phyloP scores from a whole-genome alignment of 2,888 invertebrate genomes.

The Rotaria macrura region DNA sequence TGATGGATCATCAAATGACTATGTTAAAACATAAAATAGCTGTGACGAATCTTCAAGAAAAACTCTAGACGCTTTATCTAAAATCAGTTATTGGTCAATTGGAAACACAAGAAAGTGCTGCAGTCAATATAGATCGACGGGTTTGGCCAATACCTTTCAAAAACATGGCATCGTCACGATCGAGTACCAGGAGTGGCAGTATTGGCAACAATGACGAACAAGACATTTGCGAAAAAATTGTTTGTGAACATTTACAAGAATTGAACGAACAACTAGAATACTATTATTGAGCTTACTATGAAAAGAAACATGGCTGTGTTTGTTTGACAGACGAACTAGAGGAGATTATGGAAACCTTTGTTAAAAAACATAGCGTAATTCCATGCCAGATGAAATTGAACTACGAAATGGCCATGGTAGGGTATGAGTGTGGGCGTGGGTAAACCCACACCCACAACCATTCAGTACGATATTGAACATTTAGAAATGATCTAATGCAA shows the following conservation, averaged over 20 bases:
- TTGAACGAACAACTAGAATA: not conserved
- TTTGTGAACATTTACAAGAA: not conserved
- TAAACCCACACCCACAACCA: too few species aligned
- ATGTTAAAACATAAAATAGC: not conserved
- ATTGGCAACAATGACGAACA: not conserved
- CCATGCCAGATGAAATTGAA: not conserved
- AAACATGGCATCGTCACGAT: too few species aligned
- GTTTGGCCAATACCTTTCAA: not conserved
- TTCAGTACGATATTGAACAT: too few species aligned
- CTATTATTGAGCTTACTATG: not conserved
- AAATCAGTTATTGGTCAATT: not conserved
- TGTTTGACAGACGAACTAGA: not conserved
- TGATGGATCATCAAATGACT: not conserved
- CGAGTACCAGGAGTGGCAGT: too few species aligned
- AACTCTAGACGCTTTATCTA: not conserved
- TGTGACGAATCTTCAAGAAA: not conserved
- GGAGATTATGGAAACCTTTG: not conserved
- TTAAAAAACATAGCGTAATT: not conserved
- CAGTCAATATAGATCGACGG: not conserved
- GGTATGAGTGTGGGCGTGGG: not conserved
- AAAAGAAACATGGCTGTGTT: not conserved
- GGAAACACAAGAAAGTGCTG: not conserved
- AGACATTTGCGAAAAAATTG: not conserved
- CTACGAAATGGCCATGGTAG: not conserved
- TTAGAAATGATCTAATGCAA: too few species aligned